Conservation (phyloP, 2,888 invertebrate genomes). For the Spisula solida region DNA sequence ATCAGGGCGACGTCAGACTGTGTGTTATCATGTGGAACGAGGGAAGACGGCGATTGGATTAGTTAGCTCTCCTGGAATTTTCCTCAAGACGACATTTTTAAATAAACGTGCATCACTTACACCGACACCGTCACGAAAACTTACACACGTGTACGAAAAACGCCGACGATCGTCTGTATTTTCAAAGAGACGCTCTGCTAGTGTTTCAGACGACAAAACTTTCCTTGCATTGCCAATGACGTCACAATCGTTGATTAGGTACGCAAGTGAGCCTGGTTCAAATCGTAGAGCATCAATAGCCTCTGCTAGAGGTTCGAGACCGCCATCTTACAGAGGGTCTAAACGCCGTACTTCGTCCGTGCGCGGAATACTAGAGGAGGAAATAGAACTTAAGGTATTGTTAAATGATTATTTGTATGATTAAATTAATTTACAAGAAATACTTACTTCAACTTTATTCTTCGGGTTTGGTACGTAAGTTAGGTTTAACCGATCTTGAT, state of each 20-base stretch:
- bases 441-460: too few relatives aligned
- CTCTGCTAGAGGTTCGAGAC: neutral
- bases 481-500: too few relatives aligned
- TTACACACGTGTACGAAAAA: slow-evolving; percentile 3
- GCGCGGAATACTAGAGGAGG: neutral
- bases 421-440: too few relatives aligned
- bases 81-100: slow-evolving; percentile 3
- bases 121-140: slow-evolving; percentile 15
- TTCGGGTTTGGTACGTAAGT: too few relatives aligned
- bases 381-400: neutral
- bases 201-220: neutral
- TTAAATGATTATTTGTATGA: neutral
- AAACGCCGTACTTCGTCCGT: slow-evolving; percentile 6
- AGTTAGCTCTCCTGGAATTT: slow-evolving; percentile 10
- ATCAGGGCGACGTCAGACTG: slow-evolving; percentile 48
- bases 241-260: neutral
- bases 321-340: neutral
- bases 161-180: neutral
- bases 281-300: neutral
- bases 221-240: neutral
- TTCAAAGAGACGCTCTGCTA: slow-evolving; percentile 1
- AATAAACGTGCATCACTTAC: slow-evolving; percentile 35
- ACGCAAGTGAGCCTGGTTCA: neutral
- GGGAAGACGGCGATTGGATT: slow-evolving; percentile 50
- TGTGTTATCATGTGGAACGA: slow-evolving; percentile 37